Evolutionary conservation across 2,113 vertebrate species (phyloP).

Genomic region (Turnix velox): DNA sequence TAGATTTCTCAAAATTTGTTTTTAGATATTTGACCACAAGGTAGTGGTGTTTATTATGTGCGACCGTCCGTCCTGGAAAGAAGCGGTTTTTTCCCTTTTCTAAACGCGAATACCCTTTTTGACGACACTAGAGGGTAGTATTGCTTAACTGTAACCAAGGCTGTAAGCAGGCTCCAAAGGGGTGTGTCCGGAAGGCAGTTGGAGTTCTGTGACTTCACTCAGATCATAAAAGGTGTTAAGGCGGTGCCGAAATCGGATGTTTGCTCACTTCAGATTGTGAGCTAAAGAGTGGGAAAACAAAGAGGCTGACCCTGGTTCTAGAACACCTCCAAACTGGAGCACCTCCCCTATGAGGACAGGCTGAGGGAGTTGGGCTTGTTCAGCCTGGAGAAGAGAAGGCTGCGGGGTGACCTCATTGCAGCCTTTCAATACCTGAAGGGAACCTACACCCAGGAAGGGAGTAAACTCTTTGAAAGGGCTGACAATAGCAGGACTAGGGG

Average conservation of each 20-base stretch:
- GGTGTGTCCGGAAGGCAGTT: neutral
- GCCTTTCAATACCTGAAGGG: too few species aligned
- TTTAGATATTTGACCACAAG: neutral
- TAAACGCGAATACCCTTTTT: accelerated
- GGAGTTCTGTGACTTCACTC: neutral
- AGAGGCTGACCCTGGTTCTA: neutral
- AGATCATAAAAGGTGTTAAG: neutral
- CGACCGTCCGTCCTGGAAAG: accelerated
- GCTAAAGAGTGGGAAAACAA: neutral
- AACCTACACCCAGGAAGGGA: too few species aligned
- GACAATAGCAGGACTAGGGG: too few species aligned
- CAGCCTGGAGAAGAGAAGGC: too few species aligned
- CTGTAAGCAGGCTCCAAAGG: neutral
- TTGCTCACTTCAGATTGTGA: neutral
- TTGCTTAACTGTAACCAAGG: neutral
- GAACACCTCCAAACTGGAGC: neutral
- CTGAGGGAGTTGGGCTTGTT: too few species aligned
- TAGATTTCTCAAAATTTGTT: neutral
- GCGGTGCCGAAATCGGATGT: neutral
- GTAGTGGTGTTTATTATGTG: neutral
- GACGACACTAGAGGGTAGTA: neutral
- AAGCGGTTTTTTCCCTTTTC: neutral
- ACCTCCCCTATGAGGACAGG: too few species aligned
- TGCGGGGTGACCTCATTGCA: too few species aligned
- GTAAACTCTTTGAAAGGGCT: too few species aligned